Evolutionary conservation across 2,888 invertebrate species (phyloP).

Genomic region (Athrips mouffetella): DNA sequence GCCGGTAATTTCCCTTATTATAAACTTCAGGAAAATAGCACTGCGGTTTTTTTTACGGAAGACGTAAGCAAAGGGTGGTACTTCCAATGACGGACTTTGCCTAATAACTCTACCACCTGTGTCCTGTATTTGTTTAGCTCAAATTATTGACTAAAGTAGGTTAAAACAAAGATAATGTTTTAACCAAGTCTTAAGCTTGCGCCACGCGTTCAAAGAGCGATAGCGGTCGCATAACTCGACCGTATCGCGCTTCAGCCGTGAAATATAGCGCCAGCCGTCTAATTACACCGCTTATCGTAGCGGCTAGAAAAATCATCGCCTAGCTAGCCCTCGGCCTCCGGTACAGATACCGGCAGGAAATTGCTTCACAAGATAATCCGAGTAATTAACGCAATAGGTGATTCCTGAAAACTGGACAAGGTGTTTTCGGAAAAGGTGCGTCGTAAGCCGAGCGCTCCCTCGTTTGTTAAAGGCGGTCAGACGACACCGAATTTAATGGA

Average conservation of each 20-base stretch:
- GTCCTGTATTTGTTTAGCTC: not conserved
- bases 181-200: not conserved
- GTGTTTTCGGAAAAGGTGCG: not conserved
- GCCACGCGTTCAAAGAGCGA: constrained; percentile 10
- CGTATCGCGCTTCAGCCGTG: constrained; percentile 32
- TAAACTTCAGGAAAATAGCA: no score
- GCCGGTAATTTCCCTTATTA: no score
- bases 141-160: not conserved
- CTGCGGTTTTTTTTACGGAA: no score
- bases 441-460: not conserved
- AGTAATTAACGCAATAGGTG: not conserved
- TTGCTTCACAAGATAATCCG: constrained; percentile 2
- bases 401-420: not conserved
- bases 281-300: constrained; percentile 30
- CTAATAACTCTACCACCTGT: no score
- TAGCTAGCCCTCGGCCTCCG: no score
- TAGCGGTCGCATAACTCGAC: constrained; percentile 39
- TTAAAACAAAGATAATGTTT: not conserved
- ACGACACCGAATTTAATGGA: not conserved
- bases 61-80: no score
- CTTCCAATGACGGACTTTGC: no score
- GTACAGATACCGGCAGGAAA: constrained; percentile 1
- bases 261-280: constrained; percentile 31
- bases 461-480: not conserved
- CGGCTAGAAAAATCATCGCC: constrained; percentile 15